Base-by-base conservation (phyloP, 2,888 invertebrate species). In the Chrysolina americana region DNA sequence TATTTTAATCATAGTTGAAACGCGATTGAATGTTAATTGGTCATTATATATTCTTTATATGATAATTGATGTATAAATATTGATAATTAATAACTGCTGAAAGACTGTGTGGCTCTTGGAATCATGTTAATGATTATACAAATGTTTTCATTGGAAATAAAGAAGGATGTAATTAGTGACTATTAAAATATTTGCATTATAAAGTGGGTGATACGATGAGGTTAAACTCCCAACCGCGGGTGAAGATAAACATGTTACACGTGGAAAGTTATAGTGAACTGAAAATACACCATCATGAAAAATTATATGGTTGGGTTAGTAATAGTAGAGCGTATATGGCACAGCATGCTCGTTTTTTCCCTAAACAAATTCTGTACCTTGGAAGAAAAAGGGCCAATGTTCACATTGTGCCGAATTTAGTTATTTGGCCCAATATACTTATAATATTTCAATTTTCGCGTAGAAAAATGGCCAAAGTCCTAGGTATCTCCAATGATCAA, bases 91-190 rank as follows among this genome's bases (percentile, higher is more conserved):
- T 59, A n/a, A 59, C 36, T 10, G 28, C n/a, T 53, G 21, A 19
- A 21, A 53, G 19, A 53, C 53, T 59, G 15, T 10, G 59, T 28
- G 36, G 59, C 28, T 59, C 15, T 5, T 59, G 36, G 23, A 23
- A 59, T n/a, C 28, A 28, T 15, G 59, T 59, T 9, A 59, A n/a
- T 59, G 28, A 59, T 59, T n/a, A 59, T 59, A n/a, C 28, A 59
- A 59, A 59, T 59, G 36, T 59, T 59, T 28, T 17, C 36, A 36
- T 59, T 9, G 28, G 36, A n/a, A 36, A 10, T 15, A 59, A 36
- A 28, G 36, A 59, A 59, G 23, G 36, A 15, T 36, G 59, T 28
- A n/a, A 28, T 23, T 59, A 59, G 59, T 5, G n/a, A n/a, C 59
- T n/a, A 59, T 59, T 28, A 59, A 59, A 36, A 36, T 59, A 59